Evolutionary conservation across 2,888 invertebrate species (phyloP), one percentile per base, ranked within the genome.

Genomic region (Drosophila monieri): DNA sequence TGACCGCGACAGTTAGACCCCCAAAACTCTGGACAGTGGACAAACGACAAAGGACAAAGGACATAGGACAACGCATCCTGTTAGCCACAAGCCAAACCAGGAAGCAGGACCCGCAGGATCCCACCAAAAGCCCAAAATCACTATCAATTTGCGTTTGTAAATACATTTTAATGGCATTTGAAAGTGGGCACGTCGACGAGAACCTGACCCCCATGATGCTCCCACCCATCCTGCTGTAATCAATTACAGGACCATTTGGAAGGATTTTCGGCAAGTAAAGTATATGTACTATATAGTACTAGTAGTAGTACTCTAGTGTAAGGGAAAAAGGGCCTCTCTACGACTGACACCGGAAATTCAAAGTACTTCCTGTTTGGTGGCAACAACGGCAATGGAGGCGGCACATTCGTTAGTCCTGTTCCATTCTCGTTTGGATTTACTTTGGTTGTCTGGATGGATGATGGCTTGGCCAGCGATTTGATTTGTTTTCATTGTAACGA

Each of bases 81-180:
- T 18, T 41, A 23, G 18, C 52, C 52, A 39, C 52, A 52, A 41
- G 41, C 48, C n/a, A 46, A 14, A 32, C 53, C 53, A 65, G 44
- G 44, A 41, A 51, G 30, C 64, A 25, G 46, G 54, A 30, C 35
- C 15, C 41, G 18, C 23, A 15, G 41, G 30, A 54, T 23, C 32
- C 32, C 18, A 10, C 39, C 48, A 65, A 52, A 56, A 61, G 51
- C 60, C 87, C 77, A 62, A 85, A 88, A 86, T 86, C 85, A 73
- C 86, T 79, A 88, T 80, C 78, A 84, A 84, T 79, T 81, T 89
- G 88, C 78, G 85, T 87, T 87, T 80, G 87, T 87, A 87, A 87
- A 86, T 88, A 85, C 88, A 85, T 84, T 85, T 85, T 88, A 85
- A 85, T 85, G 86, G 88, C 86, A 84, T 88, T 88, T 80, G 74